These are phyloP conservation scores for Hyppa rectilinea DNA, from an alignment of 2,888 invertebrate genomes.

Conservation along the genomic window DNA sequence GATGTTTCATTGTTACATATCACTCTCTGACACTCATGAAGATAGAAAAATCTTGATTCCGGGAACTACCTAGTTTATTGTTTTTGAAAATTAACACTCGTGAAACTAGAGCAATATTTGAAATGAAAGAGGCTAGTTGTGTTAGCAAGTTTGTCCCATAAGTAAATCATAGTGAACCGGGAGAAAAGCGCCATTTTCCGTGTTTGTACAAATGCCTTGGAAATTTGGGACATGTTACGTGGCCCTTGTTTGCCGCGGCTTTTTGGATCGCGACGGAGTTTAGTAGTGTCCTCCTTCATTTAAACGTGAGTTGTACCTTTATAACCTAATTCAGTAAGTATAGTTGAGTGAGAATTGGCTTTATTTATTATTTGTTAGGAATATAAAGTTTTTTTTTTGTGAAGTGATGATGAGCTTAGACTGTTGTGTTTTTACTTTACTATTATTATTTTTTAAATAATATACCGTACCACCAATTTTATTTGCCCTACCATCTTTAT, in stretches of 20 bases:
- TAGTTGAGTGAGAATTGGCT: not conserved
- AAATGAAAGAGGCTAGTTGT: not conserved
- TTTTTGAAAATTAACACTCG: no score
- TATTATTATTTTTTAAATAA: not conserved
- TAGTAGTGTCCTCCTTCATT: not conserved
- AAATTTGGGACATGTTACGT: not conserved
- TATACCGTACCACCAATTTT: no score
- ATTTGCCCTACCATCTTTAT: not conserved
- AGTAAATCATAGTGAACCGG: not conserved
- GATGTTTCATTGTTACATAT: no score
- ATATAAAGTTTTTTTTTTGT: not conserved
- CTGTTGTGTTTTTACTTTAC: not conserved
- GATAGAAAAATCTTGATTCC: no score
- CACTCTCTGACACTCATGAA: no score
- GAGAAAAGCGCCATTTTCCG: not conserved
- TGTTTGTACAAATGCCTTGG: conserved; percentile 17
- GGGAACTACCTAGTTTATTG: no score
- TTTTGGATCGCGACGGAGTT: no score
- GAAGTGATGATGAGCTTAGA: not conserved
- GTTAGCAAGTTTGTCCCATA: not conserved
- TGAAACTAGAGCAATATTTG: not conserved
- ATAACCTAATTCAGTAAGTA: not conserved
- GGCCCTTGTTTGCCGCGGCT: not conserved
- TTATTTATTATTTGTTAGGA: not conserved
- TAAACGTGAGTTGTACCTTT: not conserved